Evolutionary conservation across 2,797 vertebrate genomes (phyloP).

Genomic region (Bovichtus diacanthus): DNA sequence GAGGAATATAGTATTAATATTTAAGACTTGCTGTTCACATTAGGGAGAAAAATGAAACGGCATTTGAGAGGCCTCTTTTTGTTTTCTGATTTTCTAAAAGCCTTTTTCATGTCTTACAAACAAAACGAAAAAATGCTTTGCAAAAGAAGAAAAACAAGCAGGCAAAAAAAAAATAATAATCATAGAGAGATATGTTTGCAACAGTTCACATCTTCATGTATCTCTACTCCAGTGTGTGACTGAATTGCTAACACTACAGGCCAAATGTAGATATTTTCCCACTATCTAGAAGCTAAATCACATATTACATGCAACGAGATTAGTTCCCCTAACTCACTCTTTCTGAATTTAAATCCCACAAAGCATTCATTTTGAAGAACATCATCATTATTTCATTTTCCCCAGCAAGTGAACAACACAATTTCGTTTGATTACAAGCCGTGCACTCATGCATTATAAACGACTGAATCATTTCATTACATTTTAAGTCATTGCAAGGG

Average conservation of each 20-base stretch:
- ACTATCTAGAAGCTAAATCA: slow-evolving; percentile 46
- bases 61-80: slow-evolving; percentile 61
- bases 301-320: slow-evolving; percentile 59
- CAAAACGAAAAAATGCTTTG: slow-evolving; percentile 37
- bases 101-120: slow-evolving; percentile 49
- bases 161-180: slow-evolving; percentile 27
- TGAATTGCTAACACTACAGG: slow-evolving; percentile 11
- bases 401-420: slow-evolving; percentile 78
- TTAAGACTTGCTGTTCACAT: slow-evolving; percentile 59
- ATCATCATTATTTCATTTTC: slow-evolving; percentile 82
- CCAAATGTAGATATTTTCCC: background rate
- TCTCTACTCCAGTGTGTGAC: slow-evolving; percentile 9
- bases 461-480: slow-evolving; percentile 77
- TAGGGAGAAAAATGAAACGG: slow-evolving; percentile 59
- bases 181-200: slow-evolving; percentile 16
- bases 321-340: slow-evolving; percentile 67
- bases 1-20: slow-evolving; percentile 67
- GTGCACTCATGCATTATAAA: slow-evolving; percentile 81
- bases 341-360: slow-evolving; percentile 68
- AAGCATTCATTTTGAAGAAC: slow-evolving; percentile 80
- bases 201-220: slow-evolving; percentile 36
- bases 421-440: slow-evolving; percentile 82
- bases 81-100: slow-evolving; percentile 59
- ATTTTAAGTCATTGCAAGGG: slow-evolving; percentile 75
- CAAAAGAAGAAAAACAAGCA: slow-evolving; percentile 41